Conservation (phyloP, 2,113 vertebrate genomes). For the Eclectus roratus region DNA sequence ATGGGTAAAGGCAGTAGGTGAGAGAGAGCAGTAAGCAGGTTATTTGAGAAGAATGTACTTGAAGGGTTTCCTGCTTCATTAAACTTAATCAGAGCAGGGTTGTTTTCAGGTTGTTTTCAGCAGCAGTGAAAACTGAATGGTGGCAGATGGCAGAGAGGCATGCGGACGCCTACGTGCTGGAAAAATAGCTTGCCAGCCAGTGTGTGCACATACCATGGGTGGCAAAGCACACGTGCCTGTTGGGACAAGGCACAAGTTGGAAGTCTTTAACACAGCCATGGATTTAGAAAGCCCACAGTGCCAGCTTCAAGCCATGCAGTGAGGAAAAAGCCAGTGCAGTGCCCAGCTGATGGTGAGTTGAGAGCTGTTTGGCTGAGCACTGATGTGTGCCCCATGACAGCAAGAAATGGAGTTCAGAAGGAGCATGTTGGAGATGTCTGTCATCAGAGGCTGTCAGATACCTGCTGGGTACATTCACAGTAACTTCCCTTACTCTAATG, state of each 20-base stretch:
- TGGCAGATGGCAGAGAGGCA: constrained; percentile 18
- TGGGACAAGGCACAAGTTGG: not conserved
- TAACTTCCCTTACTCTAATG: not conserved
- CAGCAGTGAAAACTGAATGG: not conserved
- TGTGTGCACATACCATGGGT: not conserved
- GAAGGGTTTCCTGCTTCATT: not conserved
- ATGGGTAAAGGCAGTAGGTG: not conserved
- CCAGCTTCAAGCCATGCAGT: accelerated
- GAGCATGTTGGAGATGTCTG: accelerated
- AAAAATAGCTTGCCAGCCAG: not conserved
- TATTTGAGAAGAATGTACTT: not conserved
- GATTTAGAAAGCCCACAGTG: not conserved
- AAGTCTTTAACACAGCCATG: not conserved
- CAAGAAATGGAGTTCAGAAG: not conserved
- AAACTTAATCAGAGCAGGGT: not conserved
- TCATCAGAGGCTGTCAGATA: not conserved
- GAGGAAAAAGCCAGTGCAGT: not conserved
- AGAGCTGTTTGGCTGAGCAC: not conserved
- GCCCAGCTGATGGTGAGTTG: not conserved
- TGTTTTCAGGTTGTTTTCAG: constrained; percentile 13
- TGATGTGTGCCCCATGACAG: not conserved
- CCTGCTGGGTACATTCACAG: not conserved
- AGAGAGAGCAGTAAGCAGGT: not conserved
- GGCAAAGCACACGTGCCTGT: not conserved
- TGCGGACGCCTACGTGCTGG: not conserved